Evolutionary conservation across 2,113 vertebrate species (phyloP).

Genomic region (Rhizomys pruinosus): DNA sequence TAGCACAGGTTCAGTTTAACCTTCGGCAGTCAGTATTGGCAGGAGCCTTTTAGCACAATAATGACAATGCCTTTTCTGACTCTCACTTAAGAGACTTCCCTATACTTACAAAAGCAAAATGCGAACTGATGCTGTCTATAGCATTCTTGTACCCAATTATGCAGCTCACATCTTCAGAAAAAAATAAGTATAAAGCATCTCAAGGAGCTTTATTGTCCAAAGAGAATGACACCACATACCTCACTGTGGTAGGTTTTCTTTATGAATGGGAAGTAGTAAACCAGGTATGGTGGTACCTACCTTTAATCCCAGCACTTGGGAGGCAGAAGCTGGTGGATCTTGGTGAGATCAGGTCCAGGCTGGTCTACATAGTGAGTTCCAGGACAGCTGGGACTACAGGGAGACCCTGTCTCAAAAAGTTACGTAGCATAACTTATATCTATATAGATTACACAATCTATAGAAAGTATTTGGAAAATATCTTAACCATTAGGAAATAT

Average conservation of each 20-base stretch:
- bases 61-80: not conserved
- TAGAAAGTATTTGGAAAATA: not conserved
- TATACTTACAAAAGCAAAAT: not conserved
- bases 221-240: not conserved
- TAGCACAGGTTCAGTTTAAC: not conserved
- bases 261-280: not conserved
- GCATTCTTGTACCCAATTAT: not conserved
- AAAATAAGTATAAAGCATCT: not conserved
- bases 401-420: no score
- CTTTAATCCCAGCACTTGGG: no score
- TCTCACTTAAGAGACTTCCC: not conserved
- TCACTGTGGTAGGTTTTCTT: not conserved
- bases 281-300: no score
- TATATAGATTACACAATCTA: not conserved
- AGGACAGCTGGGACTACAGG: no score
- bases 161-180: not conserved
- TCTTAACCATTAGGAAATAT: not conserved
- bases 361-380: no score
- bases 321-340: no score
- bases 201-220: not conserved
- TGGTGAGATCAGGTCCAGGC: no score
- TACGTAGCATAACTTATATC: not conserved
- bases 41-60: not conserved
- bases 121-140: not conserved
- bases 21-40: not conserved